Percentiles rank a stretch among this genome's conserved stretches.
Conservation (phyloP, 2,113 vertebrate species). For the Onychostruthus taczanowskii region DNA sequence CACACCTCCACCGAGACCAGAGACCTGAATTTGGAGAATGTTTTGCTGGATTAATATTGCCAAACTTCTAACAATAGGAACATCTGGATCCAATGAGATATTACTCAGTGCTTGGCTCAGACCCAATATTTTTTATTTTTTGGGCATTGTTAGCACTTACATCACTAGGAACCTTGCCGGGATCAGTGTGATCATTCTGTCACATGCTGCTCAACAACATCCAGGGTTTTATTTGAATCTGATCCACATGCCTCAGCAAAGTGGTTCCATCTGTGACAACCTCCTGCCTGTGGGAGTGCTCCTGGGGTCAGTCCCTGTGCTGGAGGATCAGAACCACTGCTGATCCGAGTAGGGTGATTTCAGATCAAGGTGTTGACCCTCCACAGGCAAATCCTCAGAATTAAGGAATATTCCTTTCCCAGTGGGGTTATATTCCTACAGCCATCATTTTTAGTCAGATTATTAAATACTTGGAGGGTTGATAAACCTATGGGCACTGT, state of each 20-base stretch:
- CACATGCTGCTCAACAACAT: slow-evolving; percentile 54
- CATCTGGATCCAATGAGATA: slow-evolving; percentile 60
- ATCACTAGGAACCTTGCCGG: slow-evolving; percentile 52
- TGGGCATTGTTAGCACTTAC: slow-evolving; percentile 25
- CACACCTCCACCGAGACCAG: not conserved
- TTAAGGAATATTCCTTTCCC: not conserved
- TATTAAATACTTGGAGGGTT: not conserved
- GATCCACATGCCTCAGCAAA: slow-evolving; percentile 42
- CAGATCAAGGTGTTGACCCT: not conserved
- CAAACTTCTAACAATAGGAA: slow-evolving; percentile 22
- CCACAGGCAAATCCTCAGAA: not conserved
- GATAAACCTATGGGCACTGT: not conserved
- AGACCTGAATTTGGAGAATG: not conserved
- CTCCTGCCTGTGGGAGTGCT: not conserved
- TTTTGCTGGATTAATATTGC: not conserved
- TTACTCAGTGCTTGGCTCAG: slow-evolving; percentile 39
- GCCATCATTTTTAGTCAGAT: not conserved
- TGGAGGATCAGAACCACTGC: not conserved
- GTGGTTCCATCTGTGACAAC: slow-evolving; percentile 58
- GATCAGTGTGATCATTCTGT: slow-evolving; percentile 49
- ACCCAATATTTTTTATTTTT: slow-evolving; percentile 31
- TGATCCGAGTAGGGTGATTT: not conserved
- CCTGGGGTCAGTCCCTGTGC: not conserved
- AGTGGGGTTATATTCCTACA: not conserved
- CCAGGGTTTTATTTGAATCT: slow-evolving; percentile 47